Base-by-base conservation (phyloP, 2,888 invertebrate species). In the Drosophila heteroneura region DNA sequence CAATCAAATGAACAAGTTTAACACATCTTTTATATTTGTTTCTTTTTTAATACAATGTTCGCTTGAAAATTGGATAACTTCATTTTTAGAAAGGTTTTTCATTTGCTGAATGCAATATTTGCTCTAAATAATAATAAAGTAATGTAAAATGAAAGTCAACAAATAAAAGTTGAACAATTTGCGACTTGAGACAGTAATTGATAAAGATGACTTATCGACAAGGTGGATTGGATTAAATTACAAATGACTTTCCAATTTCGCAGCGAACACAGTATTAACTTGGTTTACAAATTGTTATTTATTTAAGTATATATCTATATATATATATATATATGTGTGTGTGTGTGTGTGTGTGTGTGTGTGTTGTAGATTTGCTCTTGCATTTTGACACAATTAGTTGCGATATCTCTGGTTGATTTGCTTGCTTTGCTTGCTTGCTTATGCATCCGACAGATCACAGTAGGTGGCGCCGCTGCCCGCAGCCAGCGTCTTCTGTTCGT, bases 361-460 rank as follows among this genome's bases (percentile, higher is more conserved):
- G 26, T 26, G 9, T 59, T 22, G 33, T 35, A 28, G 32, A 32
- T 49, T 26, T 44, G 12, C 35, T 44, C 66, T 52, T 60, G 22
- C 19, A 53, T 69, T 85, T 85, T 84, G 89, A 85, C 88, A 88
- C 88, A 76, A 70, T 85, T 73, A 22, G 33, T 63, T 81, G 32
- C 35, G 26, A 3, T 53, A 54, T 49, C 56, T 57, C 19, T 28
- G 28, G 49, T 49, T 35, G 16, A 37, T 49, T 22, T 41, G 14
- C n/a, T 19, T 28, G 44, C 28, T 54, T 60, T 37, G 26, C 54
- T 35, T 22, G 4, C n/a, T 28, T 41, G 54, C 65, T 71, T 90
- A 91, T 78, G 90, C 88, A 85, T 92, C 92, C 62, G 90, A 92
- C 76, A 90, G 84, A 89, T 92, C 92, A 87, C 92, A 85, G 81